Evolutionary conservation across 2,888 invertebrate species (phyloP), one percentile per base, ranked within the genome.

Genomic region (Cyclophora punctaria): DNA sequence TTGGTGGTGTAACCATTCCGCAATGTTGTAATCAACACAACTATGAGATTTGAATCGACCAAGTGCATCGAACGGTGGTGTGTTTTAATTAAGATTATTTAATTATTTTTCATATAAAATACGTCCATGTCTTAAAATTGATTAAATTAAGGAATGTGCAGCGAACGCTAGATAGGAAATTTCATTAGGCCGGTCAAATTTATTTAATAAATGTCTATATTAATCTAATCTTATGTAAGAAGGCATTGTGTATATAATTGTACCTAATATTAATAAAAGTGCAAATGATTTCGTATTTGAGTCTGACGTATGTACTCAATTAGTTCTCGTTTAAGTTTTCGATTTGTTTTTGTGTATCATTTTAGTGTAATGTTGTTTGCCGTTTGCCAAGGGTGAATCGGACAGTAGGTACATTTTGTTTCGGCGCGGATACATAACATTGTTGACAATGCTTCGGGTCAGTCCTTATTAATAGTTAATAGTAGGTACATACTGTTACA

Each of bases 131-230:
- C 64, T 71, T 67, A 66, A 43, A 63, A 64, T 67, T 69, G 66
- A 60, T 62, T 62, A 58, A 20, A 37, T 64, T 60, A 63, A 61
- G 60, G 59, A 63, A 63, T 59, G 66, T 66, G 60, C 64, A 69
- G 65, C 61, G 57, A 69, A 67, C 61, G 71, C 72, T 82, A 83
- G 81, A 67, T 83, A 82, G 80, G 64, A 60, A 80, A 81, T 79
- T 74, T 78, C 66, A 66, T 71, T 71, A 70, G 68, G 59, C 47
- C 42, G 48, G 41, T 44, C 20, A 42, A 41, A 51, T 33, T 49
- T 51, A 49, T 50, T 41, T 52, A 34, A 52, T 46, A 47, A 46
- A 48, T 41, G 47, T 47, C 47, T 40, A 47, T 47, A 41, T 58
- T 57, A 48, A 47, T 52, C 37, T 62, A 55, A 46, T 56, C 44